Evolutionary conservation across 2,888 invertebrate genomes (phyloP), one percentile per base, ranked within the genome.

Genomic region (Eugnorisma glareosa): DNA sequence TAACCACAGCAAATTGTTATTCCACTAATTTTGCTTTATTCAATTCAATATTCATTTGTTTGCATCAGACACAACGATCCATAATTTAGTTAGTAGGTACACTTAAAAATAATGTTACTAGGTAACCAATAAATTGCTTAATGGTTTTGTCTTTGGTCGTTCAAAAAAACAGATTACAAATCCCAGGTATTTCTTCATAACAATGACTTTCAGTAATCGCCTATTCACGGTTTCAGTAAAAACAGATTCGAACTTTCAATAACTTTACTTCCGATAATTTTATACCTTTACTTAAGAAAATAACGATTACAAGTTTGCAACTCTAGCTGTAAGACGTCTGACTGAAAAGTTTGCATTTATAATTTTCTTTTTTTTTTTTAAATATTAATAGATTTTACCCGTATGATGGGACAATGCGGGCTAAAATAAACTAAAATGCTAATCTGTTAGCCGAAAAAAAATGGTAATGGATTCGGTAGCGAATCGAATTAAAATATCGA

Each of bases 201-300:
- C 18, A 35, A 68, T 71, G 71, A 57, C 54, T 63, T 71, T 57
- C n/a, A 59, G 11, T 48, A 54, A 69, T 37, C 43, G 6, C 24
- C 11, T 37, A 31, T 43, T 28, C 21, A 54, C 10, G 10, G 2
- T 64, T 77, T 69, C 57, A 77, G 57, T 73, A 45, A 63, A 64
- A 43, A 43, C 35, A 1, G 13, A 15, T 61, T n/a, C n/a, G n/a
- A 13, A 63, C 37, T 64, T 75, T 61, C 43, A 69, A 67, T 31
- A 74, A 70, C 35, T 61, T 69, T 13, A 5, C 6, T 45, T 35
- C 7, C 21, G 4, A 48, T 43, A 83, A 71, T 67, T 66, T 72
- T 57, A 51, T 75, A 45, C 10, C 57, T 68, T 67, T 68, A 37
- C 2, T 61, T 18, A 15, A 67, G 43, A 71, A 59, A 80, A 69